phyloP scores from a whole-genome alignment of 1,140 invertebrate genomes.

The Rhopalosiphum maidis region DNA sequence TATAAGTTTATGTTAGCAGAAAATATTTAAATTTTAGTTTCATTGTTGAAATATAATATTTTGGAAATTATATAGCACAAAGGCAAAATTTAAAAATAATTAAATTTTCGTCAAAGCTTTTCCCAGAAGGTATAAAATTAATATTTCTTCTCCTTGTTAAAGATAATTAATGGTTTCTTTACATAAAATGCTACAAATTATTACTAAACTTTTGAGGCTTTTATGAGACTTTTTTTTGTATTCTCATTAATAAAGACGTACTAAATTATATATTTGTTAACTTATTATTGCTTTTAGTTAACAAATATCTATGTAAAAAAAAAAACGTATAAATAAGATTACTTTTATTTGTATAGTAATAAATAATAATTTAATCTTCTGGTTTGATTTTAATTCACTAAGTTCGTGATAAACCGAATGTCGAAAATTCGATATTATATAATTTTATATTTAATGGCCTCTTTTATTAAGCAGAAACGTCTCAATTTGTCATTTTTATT shows the following conservation, averaged over 20 bases:
- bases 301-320: background rate
- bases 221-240: background rate
- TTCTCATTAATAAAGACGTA: background rate
- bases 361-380: background rate
- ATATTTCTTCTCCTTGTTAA: background rate
- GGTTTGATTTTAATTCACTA: background rate
- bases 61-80: background rate
- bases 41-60: background rate
- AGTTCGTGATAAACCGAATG: background rate
- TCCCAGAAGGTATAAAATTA: background rate
- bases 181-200: background rate
- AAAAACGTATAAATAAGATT: background rate
- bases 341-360: background rate
- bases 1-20: background rate
- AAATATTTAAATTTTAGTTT: background rate
- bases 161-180: background rate
- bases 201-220: background rate
- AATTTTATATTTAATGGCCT: background rate
- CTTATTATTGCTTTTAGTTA: background rate
- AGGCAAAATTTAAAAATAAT: background rate
- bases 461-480: background rate
- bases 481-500: conserved; percentile 17
- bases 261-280: background rate
- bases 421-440: background rate
- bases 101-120: background rate